Base-by-base conservation (phyloP, 2,888 invertebrate species). In the Atherix ibis region DNA sequence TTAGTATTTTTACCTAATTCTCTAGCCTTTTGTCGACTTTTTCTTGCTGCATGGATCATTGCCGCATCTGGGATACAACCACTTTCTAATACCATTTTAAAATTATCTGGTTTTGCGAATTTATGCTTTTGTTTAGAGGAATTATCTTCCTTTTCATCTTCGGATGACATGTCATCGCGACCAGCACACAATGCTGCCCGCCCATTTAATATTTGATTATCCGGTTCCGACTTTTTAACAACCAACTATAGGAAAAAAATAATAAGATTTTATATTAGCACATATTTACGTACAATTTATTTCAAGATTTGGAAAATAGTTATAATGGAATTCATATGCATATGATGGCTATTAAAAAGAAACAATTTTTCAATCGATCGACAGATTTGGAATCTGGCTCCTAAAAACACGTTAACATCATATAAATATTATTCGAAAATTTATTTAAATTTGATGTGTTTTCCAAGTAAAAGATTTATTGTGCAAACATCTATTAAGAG, bases 31-130 rank as follows among this genome's bases (percentile, higher is more conserved):
- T 95, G 95, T 49, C 97, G 70, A 41, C 84, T 75, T 64, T 97
- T 97, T 52, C 94, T 73, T 9, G 94, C 94, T 44, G 91, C 91
- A 65, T 95, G 95, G 57, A 98, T 97, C 70, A 92, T 83, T 34
- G 89, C 89, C 8, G 97, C 95, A 67, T 97, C 95, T 8, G 97
- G 95, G 53, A 95, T 95, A 45, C 77, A 79, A 12, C 94, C 94
- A 52, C 83, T 80, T 62, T 80, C 80, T 42, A 88, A 65, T 47
- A 87, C 74, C 48, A 78, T 74, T 53, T 81, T 78, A 49, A 87
- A 74, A 43, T 77, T 73, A 53, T 83, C 82, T 0, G 70, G 68
- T 47, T 67, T 68, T 10, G 68, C 63, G 49, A 76, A 77, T 43
- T 65, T 65, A 50, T 72, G 72, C 31, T 38, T 30, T 35, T 30